phyloP scores from a whole-genome alignment of 2,113 vertebrate species.

The Polypterus bichir region DNA sequence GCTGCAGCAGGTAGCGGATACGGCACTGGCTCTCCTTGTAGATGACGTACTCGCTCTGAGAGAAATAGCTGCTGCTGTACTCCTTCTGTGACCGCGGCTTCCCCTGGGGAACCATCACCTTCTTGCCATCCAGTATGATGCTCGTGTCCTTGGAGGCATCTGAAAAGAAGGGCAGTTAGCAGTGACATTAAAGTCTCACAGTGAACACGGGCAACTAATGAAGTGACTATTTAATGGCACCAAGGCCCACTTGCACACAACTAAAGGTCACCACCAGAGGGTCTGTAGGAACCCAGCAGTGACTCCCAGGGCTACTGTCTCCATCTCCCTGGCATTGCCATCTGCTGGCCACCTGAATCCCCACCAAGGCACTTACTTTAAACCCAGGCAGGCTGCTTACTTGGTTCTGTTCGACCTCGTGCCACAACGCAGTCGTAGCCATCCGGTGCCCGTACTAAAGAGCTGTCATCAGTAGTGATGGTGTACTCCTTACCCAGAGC shows the following conservation, averaged over 20 bases:
- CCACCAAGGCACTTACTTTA: too few relatives aligned
- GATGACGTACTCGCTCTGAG: slow-evolving; percentile 79
- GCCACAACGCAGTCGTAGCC: slow-evolving; percentile 71
- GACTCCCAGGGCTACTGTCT: too few relatives aligned
- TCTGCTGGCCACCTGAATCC: too few relatives aligned
- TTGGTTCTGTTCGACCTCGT: slow-evolving; percentile 61
- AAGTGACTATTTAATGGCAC: too few relatives aligned
- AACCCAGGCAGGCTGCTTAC: slow-evolving; percentile 32
- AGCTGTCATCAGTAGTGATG: slow-evolving; percentile 42
- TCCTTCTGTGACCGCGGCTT: slow-evolving; percentile 34
- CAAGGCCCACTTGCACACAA: background rate
- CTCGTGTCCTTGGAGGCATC: slow-evolving; percentile 56
- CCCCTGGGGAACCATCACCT: slow-evolving; percentile 68
- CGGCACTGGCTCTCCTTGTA: slow-evolving; percentile 77
- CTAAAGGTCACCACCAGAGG: background rate
- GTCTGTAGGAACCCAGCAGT: background rate
- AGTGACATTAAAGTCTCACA: too few relatives aligned
- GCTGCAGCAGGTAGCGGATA: slow-evolving; percentile 70
- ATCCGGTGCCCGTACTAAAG: slow-evolving; percentile 39
- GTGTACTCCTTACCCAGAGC: slow-evolving; percentile 63
- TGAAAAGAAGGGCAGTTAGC: slow-evolving; percentile 23
- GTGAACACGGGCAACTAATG: too few relatives aligned
- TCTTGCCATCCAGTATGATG: slow-evolving; percentile 60
- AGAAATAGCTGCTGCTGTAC: slow-evolving; percentile 51
- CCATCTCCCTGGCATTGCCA: too few relatives aligned